Evolutionary conservation across 2,888 invertebrate genomes (phyloP).

Genomic region (Drosophila niveifrons): DNA sequence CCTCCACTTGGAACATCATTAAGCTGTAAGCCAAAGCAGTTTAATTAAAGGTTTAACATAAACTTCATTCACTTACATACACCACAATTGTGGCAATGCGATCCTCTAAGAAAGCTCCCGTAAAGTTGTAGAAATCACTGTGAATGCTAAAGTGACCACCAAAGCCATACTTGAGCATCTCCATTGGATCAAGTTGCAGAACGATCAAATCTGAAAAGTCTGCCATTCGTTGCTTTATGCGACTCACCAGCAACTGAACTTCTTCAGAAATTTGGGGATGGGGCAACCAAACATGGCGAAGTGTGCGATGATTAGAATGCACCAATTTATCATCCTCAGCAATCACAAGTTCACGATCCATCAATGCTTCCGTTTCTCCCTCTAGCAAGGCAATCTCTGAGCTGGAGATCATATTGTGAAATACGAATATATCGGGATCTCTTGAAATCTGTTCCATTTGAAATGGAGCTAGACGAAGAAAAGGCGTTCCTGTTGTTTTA

Average conservation of each 20-base stretch:
- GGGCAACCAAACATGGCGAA: conserved; percentile 7
- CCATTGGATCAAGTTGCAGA: background rate
- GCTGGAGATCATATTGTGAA: conserved; percentile 46
- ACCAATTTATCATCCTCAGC: too few relatives aligned
- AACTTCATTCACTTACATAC: conserved; percentile 44
- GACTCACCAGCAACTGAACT: background rate
- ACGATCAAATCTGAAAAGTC: conserved; percentile 41
- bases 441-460: conserved; percentile 51
- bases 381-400: conserved; percentile 19
- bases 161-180: conserved; percentile 47
- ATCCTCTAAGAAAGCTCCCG: conserved; percentile 13
- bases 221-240: conserved; percentile 1
- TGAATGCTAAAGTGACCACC: conserved; percentile 49
- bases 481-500: conserved; percentile 28
- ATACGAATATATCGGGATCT: conserved; percentile 48
- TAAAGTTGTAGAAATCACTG: conserved; percentile 8
- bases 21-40: conserved; percentile 16
- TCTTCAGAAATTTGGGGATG: fast-evolving
- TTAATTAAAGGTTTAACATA: too few relatives aligned
- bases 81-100: conserved; percentile 53
- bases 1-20: conserved; percentile 32
- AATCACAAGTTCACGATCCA: background rate
- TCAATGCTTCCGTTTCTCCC: background rate
- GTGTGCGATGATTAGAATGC: conserved; percentile 20
- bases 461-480: conserved; percentile 53